Evolutionary conservation across 2,888 invertebrate genomes (phyloP).

Genomic region (Cerceris rybyensis): DNA sequence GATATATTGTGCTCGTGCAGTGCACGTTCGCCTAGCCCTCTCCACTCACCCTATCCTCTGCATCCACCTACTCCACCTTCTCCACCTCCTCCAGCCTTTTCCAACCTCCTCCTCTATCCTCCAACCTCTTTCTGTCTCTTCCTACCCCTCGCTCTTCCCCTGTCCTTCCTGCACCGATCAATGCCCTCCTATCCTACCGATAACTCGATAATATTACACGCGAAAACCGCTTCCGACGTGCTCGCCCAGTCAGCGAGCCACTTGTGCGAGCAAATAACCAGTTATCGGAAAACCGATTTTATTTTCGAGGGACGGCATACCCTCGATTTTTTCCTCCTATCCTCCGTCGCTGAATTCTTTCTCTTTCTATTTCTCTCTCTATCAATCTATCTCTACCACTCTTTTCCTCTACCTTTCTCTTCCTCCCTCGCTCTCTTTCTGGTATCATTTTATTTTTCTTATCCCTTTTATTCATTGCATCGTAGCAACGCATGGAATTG

Average conservation of each 20-base stretch:
- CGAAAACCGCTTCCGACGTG: constrained; percentile 78
- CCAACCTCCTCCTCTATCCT: constrained; percentile 49
- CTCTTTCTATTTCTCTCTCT: background rate
- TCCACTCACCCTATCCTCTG: constrained; percentile 45
- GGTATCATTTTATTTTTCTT: constrained; percentile 12
- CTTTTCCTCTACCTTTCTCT: background rate
- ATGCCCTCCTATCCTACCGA: constrained; percentile 71
- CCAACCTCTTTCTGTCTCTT: constrained; percentile 32
- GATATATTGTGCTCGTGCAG: constrained; percentile 74
- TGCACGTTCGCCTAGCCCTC: constrained; percentile 62
- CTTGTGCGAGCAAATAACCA: constrained; percentile 79
- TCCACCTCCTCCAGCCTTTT: constrained; percentile 18
- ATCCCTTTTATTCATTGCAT: constrained; percentile 1
- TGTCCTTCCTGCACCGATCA: constrained; percentile 59
- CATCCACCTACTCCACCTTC: constrained; percentile 48
- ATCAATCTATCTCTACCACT: too few relatives aligned
- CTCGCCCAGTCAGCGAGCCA: constrained; percentile 78
- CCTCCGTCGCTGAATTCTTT: constrained; percentile 10
- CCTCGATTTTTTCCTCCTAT: constrained; percentile 55
- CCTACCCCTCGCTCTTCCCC: constrained; percentile 38
- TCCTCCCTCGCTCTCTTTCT: constrained; percentile 11
- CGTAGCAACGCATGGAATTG: background rate
- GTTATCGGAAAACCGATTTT: constrained; percentile 79
- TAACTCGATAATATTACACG: constrained; percentile 80
- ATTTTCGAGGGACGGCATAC: constrained; percentile 72